Base-by-base conservation (phyloP, 2,888 invertebrate species). In the Axea sp. region DNA sequence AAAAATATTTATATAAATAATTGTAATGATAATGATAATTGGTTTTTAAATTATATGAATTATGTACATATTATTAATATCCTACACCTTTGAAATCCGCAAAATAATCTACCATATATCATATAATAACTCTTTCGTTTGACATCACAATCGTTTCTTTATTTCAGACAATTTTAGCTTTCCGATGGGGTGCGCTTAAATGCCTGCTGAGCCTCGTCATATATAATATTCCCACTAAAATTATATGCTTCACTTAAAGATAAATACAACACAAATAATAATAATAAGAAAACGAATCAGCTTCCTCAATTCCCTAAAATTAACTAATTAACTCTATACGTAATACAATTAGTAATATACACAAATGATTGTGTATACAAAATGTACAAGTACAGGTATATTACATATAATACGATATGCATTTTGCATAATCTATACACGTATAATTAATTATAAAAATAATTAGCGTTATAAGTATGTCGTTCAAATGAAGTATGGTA, bases 131-230 rank as follows among this genome's bases (percentile, higher is more conserved):
- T 77, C 76, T 80, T 76, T 67, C 76, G 73, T 82, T 81, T 81
- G 62, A 82, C 83, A 81, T 80, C 82, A 81, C 82, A 84, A 85
- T 86, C 79, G 76, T 85, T 83, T 85, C 80, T 86, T 85, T 86
- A 87, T 87, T 87, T 86, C 86, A 86, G 86, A 87, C 85, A 84
- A 86, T 86, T 87, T 86, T 87, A 87, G 85, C 84, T 87, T 87
- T 85, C 84, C 86, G 84, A 82, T 83, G 81, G 86, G 84, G 85
- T 79, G 82, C 81, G 82, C 84, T 84, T 84, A 83, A 83, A 84
- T 69, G 81, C 81, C 86, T 86, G 84, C 86, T 83, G 84, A 83
- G 83, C 80, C 84, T 82, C 82, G 71, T 68, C 74, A 67, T 76
- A 65, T 64, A 76, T 74, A 77, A 67, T 72, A 35, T 69, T 65